Conservation (phyloP, 2,113 vertebrate species). For the Cinclus mexicanus region DNA sequence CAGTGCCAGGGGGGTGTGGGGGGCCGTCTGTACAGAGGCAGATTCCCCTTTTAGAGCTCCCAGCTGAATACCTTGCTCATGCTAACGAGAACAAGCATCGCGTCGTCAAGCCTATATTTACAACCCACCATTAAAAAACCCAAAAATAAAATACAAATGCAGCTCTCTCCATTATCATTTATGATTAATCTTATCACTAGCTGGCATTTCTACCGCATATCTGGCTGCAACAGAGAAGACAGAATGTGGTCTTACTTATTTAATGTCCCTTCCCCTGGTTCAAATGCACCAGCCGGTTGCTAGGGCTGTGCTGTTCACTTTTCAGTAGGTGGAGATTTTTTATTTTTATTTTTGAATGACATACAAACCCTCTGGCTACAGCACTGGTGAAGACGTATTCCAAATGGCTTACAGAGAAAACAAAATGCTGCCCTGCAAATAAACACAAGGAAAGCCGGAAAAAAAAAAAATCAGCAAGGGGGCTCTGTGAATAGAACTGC, state of each 20-base stretch:
- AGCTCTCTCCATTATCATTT: not conserved
- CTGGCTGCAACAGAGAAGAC: not conserved
- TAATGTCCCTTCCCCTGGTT: not conserved
- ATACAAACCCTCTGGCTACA: slow-evolving; percentile 50
- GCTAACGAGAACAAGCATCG: not conserved
- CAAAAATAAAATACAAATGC: not conserved
- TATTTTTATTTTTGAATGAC: slow-evolving; percentile 63
- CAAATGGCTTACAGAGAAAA: slow-evolving; percentile 6
- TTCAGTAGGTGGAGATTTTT: slow-evolving; percentile 61
- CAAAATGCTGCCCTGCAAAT: slow-evolving; percentile 25
- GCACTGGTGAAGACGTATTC: not conserved
- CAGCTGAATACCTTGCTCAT: not conserved
- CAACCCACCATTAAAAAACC: not conserved
- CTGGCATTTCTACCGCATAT: not conserved
- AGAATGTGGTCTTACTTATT: slow-evolving; percentile 4
- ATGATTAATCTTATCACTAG: not conserved
- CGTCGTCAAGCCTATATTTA: not conserved
- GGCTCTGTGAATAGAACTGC: not conserved
- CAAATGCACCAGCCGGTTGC: slow-evolving; percentile 17
- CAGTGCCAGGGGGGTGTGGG: not conserved
- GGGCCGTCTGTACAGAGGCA: not conserved
- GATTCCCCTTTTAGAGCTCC: not conserved
- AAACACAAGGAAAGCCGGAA: not conserved
- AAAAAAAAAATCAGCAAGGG: not conserved
- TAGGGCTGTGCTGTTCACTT: slow-evolving; percentile 61